phyloP scores from a whole-genome alignment of 2,888 invertebrate species.

The Drosophila parthenogenetica region DNA sequence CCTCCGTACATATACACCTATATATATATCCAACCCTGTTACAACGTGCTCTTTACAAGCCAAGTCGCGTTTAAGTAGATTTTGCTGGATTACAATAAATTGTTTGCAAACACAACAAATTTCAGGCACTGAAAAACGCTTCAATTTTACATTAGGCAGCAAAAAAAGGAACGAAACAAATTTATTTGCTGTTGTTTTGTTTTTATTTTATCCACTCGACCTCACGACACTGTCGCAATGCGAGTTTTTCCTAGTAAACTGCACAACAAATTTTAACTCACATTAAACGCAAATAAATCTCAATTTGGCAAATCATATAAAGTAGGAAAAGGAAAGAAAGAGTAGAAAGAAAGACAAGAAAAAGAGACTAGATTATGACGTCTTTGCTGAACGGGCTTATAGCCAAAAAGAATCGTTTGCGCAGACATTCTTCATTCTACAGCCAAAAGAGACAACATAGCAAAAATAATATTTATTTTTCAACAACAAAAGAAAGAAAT shows the following conservation, averaged over 20 bases:
- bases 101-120: constrained; percentile 49
- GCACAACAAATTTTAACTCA: constrained; percentile 40
- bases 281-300: constrained; percentile 49
- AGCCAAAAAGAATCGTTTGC: constrained; percentile 44
- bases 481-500: constrained; percentile 10
- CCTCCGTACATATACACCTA: too few species aligned
- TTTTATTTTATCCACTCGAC: neutral
- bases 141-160: constrained; percentile 62
- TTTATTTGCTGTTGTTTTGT: constrained; percentile 11
- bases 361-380: constrained; percentile 29
- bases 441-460: constrained; percentile 29
- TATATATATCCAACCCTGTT: constrained; percentile 19
- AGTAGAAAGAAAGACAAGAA: too few species aligned
- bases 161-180: constrained; percentile 33
- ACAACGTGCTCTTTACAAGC: constrained; percentile 25
- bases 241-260: constrained; percentile 19
- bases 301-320: constrained; percentile 35
- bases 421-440: constrained; percentile 50
- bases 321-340: neutral
- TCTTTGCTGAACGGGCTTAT: constrained; percentile 54
- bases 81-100: constrained; percentile 64
- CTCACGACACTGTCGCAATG: neutral
- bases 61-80: constrained; percentile 54
- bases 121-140: constrained; percentile 39
- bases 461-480: constrained; percentile 16